Evolutionary conservation across 92 coral and sea anemone genomes (phyloP).

Genomic region (Porites evermanni): DNA sequence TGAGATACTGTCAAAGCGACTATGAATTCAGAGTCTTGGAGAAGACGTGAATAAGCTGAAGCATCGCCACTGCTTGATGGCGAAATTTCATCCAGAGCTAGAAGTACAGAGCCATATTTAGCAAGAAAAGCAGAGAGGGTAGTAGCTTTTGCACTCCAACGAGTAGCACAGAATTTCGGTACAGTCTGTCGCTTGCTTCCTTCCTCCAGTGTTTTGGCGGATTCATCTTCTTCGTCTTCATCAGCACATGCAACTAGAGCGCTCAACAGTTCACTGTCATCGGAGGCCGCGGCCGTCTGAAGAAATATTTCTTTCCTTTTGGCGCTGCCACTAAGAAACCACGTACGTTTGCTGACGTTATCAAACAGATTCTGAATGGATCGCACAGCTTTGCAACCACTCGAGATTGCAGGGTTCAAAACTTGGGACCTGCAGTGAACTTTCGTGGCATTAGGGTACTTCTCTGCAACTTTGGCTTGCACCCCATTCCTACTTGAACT

Average conservation of each 20-base stretch:
- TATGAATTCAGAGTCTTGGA: conserved; percentile 57
- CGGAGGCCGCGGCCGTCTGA: conserved; percentile 2
- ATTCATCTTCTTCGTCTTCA: background rate
- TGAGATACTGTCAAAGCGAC: conserved; percentile 55
- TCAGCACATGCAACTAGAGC: conserved; percentile 11
- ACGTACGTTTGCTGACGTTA: conserved; percentile 39
- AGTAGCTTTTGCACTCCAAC: conserved; percentile 64
- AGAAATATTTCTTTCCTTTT: too few relatives aligned
- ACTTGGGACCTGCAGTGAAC: conserved; percentile 51
- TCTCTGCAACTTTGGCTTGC: conserved; percentile 54
- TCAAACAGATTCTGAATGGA: conserved; percentile 59
- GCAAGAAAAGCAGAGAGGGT: conserved; percentile 62
- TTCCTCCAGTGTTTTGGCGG: conserved; percentile 12
- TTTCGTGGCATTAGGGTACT: conserved; percentile 60
- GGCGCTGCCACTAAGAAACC: background rate
- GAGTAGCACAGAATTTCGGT: conserved; percentile 57
- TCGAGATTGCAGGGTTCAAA: conserved; percentile 39
- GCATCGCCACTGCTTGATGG: conserved; percentile 51
- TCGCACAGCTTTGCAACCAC: conserved; percentile 54
- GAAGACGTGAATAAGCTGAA: conserved; percentile 47
- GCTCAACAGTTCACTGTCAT: conserved; percentile 22
- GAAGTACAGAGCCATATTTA: conserved; percentile 47
- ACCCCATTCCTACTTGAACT: conserved; percentile 58
- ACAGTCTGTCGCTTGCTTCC: conserved; percentile 43
- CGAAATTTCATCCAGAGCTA: conserved; percentile 47